Percentiles rank a stretch among this genome's conserved stretches.
Evolutionary conservation across 2,888 invertebrate genomes (phyloP).

Genomic region (Biston stratarius): DNA sequence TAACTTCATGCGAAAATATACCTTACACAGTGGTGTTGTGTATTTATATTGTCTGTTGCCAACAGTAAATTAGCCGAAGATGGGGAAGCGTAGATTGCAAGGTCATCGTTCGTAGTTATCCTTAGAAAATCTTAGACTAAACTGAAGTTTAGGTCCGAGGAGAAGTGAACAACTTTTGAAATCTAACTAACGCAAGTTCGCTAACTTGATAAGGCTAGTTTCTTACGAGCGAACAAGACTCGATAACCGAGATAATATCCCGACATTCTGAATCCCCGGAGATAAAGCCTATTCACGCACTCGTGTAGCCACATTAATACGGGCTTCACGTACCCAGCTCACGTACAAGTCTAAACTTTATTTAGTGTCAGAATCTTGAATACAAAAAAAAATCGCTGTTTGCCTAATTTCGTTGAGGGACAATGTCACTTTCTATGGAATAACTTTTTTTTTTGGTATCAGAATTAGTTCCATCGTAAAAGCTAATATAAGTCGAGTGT

Average conservation of each 20-base stretch:
- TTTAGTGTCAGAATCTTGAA: neutral
- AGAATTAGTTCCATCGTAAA: no score
- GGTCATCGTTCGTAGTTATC: no score
- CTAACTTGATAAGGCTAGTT: neutral
- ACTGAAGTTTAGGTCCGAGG: no score
- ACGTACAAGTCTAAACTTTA: constrained; percentile 2
- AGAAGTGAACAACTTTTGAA: neutral
- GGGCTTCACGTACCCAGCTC: neutral
- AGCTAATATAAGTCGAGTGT: no score
- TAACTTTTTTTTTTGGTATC: no score
- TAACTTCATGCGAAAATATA: neutral
- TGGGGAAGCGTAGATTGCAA: no score
- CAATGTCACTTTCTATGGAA: no score
- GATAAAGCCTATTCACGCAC: constrained; percentile 1
- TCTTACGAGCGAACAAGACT: neutral
- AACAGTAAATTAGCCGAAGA: neutral
- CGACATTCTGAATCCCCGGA: neutral
- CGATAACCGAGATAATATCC: neutral
- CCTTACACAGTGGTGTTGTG: neutral
- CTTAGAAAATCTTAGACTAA: no score
- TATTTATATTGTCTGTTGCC: neutral
- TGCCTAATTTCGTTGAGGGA: no score
- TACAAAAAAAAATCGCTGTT: no score
- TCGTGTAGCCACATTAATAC: neutral
- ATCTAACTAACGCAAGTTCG: neutral